phyloP scores from a whole-genome alignment of 2,113 vertebrate species.

The Sciurus niger region DNA sequence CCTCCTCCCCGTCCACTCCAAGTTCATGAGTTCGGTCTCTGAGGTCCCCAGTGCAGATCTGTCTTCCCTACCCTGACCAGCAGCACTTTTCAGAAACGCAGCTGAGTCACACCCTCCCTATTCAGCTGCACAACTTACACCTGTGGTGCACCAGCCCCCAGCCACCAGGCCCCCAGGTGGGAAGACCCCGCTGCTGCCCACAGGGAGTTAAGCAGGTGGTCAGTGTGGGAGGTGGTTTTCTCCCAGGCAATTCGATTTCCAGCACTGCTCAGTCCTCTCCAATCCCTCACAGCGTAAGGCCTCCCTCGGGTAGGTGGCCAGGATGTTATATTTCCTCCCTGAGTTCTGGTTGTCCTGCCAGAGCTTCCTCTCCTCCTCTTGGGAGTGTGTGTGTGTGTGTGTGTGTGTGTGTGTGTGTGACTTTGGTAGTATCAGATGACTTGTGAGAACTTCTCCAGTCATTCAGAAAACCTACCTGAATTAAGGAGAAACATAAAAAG shows the following conservation, averaged over 20 bases:
- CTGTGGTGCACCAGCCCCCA: background rate
- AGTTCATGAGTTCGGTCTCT: background rate
- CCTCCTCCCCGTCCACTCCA: background rate
- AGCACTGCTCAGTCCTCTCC: background rate
- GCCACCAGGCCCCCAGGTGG: background rate
- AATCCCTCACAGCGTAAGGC: background rate
- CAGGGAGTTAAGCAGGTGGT: background rate
- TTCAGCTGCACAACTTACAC: background rate
- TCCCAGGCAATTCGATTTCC: background rate
- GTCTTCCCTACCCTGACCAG: background rate
- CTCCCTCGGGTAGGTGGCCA: background rate
- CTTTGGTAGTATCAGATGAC: background rate
- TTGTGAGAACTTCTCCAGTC: background rate
- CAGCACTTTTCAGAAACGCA: background rate
- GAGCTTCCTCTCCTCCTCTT: conserved; percentile 17
- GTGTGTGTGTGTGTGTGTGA: background rate
- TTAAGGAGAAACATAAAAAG: background rate
- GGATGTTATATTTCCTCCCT: conserved; percentile 41
- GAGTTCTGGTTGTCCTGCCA: conserved; percentile 59
- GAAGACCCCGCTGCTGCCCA: background rate
- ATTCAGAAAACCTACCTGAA: conserved; percentile 56
- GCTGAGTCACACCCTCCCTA: background rate
- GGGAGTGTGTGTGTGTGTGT: no score
- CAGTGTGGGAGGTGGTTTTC: background rate
- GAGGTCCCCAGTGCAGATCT: background rate